Conservation (phyloP, 2,113 vertebrate genomes). For the Petrocephalus microphthalmus region DNA sequence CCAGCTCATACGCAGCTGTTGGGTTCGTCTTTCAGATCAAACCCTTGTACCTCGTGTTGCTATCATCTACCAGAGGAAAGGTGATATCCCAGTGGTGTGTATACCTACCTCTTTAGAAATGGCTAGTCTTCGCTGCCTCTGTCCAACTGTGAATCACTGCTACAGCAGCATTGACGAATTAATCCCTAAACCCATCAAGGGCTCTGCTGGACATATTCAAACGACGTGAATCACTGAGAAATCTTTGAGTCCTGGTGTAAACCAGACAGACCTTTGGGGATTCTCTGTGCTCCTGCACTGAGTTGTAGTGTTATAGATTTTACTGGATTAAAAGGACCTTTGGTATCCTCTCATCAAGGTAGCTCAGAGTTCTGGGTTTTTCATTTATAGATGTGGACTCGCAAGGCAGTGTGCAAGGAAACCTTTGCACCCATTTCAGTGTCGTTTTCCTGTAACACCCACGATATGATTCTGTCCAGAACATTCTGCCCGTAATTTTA, state of each 20-base stretch:
- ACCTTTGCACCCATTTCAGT: background rate
- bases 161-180: background rate
- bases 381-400: background rate
- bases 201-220: background rate
- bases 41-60: background rate
- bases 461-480: background rate
- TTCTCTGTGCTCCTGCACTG: conserved; percentile 29
- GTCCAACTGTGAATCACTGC: background rate
- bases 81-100: background rate
- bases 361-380: conserved; percentile 37
- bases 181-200: background rate
- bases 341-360: conserved; percentile 53
- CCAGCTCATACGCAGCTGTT: background rate
- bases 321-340: conserved; percentile 49
- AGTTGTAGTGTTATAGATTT: conserved; percentile 40
- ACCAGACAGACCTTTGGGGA: conserved; percentile 19
- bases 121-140: background rate
- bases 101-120: background rate
- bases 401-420: background rate
- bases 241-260: background rate
- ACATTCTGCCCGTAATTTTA: background rate
- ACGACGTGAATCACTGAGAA: background rate
- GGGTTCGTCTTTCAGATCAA: background rate
- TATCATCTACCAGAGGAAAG: background rate
- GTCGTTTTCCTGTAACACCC: background rate